Base-by-base conservation (phyloP, 2,888 invertebrate genomes). In the Lochmaea capreae region DNA sequence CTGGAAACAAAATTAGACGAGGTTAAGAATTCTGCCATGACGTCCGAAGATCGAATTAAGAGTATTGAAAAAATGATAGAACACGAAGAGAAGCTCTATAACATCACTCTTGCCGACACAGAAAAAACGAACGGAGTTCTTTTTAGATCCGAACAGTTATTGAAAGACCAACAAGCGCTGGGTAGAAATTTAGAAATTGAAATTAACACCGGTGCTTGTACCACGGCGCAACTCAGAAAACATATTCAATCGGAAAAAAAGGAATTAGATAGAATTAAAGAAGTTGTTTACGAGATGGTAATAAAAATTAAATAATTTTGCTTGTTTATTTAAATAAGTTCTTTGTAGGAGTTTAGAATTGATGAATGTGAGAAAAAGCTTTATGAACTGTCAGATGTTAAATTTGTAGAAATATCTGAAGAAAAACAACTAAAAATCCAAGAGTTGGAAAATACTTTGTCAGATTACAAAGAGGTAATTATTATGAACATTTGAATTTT, bases 61-160 rank as follows among this genome's bases (percentile, higher is more conserved):
- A 89, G 91, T 79, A 85, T 93, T 9, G 90, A 92, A 81, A 89
- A 90, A 39, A 90, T 93, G 84, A 86, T 92, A 18, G 89, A 90
- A 87, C 39, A 90, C 59, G 90, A 90, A 80, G 89, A 90, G 80
- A 79, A 76, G 59, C 67, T 65, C n/a, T 79, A 77, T 63, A 69
- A 75, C 42, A 76, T 79, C 12, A 77, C 72, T 22, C 39, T 80
- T 14, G 39, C 77, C 3, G 82, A 82, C 58, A 81, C 79, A 5
- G 80, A 82, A 61, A 81, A 79, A 73, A 77, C 80, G 14, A 82
- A 82, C 68, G 70, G 74, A 10, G 61, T 75, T 12, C 59, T 82
- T 22, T 81, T 73, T 62, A 69, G 81, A 9, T 72, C 71, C 12
- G 79, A 81, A 16, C 75, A 75, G 43, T 18, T 74, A n/a, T 65